Percentiles rank a stretch among this genome's conserved stretches.
Conservation (phyloP, 1,140 invertebrate species). For the Papilio glaucus region DNA sequence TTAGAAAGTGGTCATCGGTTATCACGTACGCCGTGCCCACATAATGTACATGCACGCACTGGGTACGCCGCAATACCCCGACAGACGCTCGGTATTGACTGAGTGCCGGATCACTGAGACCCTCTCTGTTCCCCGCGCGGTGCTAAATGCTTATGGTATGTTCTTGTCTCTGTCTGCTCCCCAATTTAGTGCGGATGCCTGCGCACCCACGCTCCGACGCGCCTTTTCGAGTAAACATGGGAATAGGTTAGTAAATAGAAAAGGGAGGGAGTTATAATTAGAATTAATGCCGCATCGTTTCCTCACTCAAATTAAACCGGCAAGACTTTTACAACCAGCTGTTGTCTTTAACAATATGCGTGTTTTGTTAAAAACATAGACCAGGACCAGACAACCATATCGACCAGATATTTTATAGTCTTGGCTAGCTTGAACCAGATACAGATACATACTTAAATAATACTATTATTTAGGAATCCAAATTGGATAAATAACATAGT, state of each 20-base stretch:
- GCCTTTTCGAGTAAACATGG: conserved; percentile 80
- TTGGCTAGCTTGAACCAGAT: no score
- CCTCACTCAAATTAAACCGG: conserved; percentile 47
- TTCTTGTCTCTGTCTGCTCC: conserved; percentile 74
- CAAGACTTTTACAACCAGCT: conserved; percentile 42
- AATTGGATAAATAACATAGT: no score
- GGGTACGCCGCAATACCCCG: conserved; percentile 64
- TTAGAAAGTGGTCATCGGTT: conserved; percentile 65
- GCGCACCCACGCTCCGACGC: conserved; percentile 72
- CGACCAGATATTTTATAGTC: no score
- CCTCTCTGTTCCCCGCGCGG: conserved; percentile 56
- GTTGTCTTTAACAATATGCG: conserved; percentile 21
- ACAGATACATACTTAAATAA: no score
- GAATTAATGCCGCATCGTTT: conserved; percentile 69
- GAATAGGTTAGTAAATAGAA: conserved; percentile 78
- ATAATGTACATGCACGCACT: conserved; percentile 58
- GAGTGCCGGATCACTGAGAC: conserved; percentile 55
- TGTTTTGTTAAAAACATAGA: background rate
- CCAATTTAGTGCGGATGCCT: conserved; percentile 69
- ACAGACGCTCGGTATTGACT: conserved; percentile 64
- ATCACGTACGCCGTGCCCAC: conserved; percentile 46
- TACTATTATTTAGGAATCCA: no score
- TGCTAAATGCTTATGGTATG: conserved; percentile 52
- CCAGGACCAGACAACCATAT: no score
- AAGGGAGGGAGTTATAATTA: conserved; percentile 80